A percentile compares a stretch with the other conserved stretches of the same genome.
These are phyloP conservation scores for Symphodus melops DNA, from an alignment of 2,113 vertebrate species.

Conservation along the genomic window DNA sequence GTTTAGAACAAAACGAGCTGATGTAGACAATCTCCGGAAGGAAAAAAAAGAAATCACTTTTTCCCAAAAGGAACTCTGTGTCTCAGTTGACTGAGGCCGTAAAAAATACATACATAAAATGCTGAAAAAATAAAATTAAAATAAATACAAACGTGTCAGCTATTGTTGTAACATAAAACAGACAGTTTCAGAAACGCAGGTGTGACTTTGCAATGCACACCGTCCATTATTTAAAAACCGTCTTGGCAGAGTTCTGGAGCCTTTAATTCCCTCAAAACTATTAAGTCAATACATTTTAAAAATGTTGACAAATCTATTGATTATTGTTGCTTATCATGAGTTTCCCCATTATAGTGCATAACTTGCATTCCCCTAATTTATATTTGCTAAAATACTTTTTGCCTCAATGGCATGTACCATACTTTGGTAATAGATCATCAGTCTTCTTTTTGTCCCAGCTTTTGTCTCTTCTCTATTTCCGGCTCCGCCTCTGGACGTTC, in stretches of 20 bases:
- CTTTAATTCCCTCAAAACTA: not conserved
- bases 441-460: slow-evolving; percentile 11
- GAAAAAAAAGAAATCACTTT: slow-evolving; percentile 14
- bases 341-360: slow-evolving; percentile 18
- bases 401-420: slow-evolving; percentile 15
- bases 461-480: not conserved
- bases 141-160: too few species aligned
- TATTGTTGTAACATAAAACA: not conserved
- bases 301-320: not conserved
- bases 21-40: slow-evolving; percentile 14
- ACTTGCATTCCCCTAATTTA: slow-evolving; percentile 6
- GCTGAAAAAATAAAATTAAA: too few species aligned
- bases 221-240: not conserved
- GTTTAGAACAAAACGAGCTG: not conserved
- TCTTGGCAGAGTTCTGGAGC: not conserved
- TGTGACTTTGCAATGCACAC: not conserved
- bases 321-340: not conserved
- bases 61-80: slow-evolving; percentile 22
- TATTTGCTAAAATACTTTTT: slow-evolving; percentile 16
- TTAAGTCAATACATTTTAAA: not conserved
- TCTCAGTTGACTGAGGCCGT: not conserved
- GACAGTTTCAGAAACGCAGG: not conserved
- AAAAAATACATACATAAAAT: not conserved
- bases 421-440: slow-evolving; percentile 15
- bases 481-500: slow-evolving; percentile 26